phyloP scores from a whole-genome alignment of 2,113 vertebrate genomes.

The Haplochromis burtoni region DNA sequence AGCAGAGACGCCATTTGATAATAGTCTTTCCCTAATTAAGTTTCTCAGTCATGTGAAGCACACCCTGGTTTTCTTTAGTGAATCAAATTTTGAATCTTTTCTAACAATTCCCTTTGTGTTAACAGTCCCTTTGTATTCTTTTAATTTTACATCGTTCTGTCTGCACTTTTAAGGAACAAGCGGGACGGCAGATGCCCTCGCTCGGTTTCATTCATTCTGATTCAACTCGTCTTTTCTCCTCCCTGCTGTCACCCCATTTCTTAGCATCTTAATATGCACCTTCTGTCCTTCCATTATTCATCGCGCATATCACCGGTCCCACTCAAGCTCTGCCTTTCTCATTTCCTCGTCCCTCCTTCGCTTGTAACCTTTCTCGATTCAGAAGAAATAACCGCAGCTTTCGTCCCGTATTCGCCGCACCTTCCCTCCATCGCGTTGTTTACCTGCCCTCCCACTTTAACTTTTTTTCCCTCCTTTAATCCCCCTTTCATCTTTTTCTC shows the following conservation, averaged over 20 bases:
- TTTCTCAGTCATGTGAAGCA: neutral
- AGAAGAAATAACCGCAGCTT: neutral
- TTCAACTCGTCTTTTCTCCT: conserved; percentile 1
- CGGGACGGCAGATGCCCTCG: neutral
- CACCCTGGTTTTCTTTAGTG: neutral
- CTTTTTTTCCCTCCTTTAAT: neutral
- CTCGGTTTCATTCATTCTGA: conserved; percentile 19
- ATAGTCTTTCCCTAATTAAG: conserved; percentile 12
- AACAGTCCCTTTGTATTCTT: neutral
- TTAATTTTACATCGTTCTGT: neutral
- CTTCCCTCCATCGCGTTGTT: neutral
- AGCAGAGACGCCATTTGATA: neutral
- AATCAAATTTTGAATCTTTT: conserved; percentile 17
- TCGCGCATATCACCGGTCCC: neutral
- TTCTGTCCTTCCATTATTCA: conserved; percentile 45
- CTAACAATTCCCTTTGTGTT: neutral
- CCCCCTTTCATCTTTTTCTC: conserved; percentile 26
- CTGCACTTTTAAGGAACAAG: neutral
- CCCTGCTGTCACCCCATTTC: neutral
- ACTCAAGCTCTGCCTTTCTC: conserved; percentile 27
- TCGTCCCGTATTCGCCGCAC: neutral
- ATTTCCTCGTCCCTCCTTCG: neutral
- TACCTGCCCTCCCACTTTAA: conserved; percentile 12
- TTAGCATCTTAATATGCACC: conserved; percentile 17
- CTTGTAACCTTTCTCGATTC: conserved; percentile 21